Percentiles rank a stretch among this genome's conserved stretches.
phyloP scores from a whole-genome alignment of 1,140 invertebrate species.

The Plutomurus gul region DNA sequence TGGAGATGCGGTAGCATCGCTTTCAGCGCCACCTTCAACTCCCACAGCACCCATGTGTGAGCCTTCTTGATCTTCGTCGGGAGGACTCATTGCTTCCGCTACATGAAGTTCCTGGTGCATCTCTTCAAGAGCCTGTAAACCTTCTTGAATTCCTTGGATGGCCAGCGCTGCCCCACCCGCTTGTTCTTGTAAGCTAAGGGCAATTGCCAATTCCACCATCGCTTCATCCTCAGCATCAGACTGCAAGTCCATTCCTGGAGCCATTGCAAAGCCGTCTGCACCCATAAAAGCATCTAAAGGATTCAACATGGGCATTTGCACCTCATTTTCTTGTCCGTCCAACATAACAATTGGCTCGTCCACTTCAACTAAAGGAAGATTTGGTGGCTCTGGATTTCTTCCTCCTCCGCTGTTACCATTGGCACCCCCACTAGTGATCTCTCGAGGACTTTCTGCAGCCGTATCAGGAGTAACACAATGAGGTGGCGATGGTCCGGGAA shows the following conservation, averaged over 20 bases:
- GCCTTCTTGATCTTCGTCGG: constrained; percentile 49
- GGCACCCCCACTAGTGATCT: neutral
- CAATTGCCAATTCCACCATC: constrained; percentile 94
- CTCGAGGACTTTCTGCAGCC: constrained; percentile 44
- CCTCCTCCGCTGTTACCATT: neutral
- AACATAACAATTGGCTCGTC: constrained; percentile 53
- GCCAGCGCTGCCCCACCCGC: constrained; percentile 61
- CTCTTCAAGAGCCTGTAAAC: constrained; percentile 60
- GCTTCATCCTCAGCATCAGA: constrained; percentile 93
- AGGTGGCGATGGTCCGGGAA: constrained; percentile 50
- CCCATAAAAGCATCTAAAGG: constrained; percentile 73
- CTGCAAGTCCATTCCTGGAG: constrained; percentile 79
- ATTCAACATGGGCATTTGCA: constrained; percentile 55
- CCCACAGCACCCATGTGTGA: constrained; percentile 32
- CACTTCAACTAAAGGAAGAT: constrained; percentile 48
- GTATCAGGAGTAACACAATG: constrained; percentile 51
- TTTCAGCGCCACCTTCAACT: constrained; percentile 63
- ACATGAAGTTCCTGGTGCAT: constrained; percentile 55
- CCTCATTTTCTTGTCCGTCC: constrained; percentile 47
- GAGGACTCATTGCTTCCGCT: constrained; percentile 49
- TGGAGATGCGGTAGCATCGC: constrained; percentile 79
- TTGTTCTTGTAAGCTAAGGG: constrained; percentile 83
- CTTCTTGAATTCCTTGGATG: constrained; percentile 61
- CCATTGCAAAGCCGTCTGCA: constrained; percentile 54
- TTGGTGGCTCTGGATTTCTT: neutral